phyloP scores from a whole-genome alignment of 2,888 invertebrate species.

The Oasisia sp. region DNA sequence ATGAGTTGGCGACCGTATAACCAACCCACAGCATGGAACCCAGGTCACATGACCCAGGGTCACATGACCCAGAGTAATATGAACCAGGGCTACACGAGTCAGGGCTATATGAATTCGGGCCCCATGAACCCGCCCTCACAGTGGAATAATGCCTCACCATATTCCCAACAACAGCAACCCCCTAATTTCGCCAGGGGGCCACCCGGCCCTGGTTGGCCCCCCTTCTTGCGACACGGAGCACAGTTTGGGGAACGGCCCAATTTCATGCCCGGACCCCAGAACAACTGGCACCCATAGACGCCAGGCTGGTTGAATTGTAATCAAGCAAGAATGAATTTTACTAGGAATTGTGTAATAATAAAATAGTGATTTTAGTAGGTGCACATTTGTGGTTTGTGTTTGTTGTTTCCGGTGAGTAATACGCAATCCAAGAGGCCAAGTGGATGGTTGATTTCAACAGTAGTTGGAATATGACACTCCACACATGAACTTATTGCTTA shows the following conservation, averaged over 20 bases:
- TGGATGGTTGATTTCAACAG: background rate
- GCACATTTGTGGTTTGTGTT: background rate
- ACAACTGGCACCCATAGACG: conserved; percentile 17
- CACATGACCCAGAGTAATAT: background rate
- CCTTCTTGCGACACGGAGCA: background rate
- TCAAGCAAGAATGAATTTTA: background rate
- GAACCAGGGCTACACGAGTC: background rate
- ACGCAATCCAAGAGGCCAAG: background rate
- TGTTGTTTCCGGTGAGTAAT: background rate
- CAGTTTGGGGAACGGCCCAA: conserved; percentile 33
- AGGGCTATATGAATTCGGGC: background rate
- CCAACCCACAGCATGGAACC: background rate
- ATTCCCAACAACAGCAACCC: background rate
- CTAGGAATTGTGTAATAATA: background rate
- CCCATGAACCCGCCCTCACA: background rate
- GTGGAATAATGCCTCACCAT: background rate
- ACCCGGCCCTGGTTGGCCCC: background rate
- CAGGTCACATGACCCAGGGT: background rate
- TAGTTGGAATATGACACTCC: background rate
- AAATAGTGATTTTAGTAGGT: background rate
- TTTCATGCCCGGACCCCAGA: conserved; percentile 26
- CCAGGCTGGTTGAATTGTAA: background rate
- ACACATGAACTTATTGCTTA: background rate
- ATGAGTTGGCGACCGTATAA: background rate
- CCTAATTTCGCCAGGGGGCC: background rate